These are phyloP conservation scores for Syngnathoides biaculeatus DNA, from an alignment of 2,113 vertebrate species.

Conservation along the genomic window DNA sequence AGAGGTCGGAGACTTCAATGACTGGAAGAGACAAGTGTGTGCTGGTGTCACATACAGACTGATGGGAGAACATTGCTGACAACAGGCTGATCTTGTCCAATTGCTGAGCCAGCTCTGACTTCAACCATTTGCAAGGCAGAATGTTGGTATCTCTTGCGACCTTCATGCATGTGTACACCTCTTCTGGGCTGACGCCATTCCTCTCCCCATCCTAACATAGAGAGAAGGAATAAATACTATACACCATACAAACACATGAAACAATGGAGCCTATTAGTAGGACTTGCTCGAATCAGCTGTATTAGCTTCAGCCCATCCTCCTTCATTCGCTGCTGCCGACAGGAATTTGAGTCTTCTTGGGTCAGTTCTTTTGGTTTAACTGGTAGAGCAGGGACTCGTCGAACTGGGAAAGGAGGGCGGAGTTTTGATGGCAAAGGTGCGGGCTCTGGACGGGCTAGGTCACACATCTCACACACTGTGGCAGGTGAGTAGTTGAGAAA, in stretches of 20 bases:
- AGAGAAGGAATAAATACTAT: not conserved
- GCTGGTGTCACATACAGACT: slow-evolving; percentile 7
- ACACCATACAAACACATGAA: not conserved
- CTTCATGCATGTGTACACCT: slow-evolving; percentile 77
- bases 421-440: slow-evolving; percentile 52
- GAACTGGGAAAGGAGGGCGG: slow-evolving; percentile 59
- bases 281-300: slow-evolving; percentile 76
- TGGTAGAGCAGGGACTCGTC: slow-evolving; percentile 50
- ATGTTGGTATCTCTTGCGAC: slow-evolving; percentile 70
- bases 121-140: slow-evolving; percentile 78
- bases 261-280: not conserved
- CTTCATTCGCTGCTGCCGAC: slow-evolving; percentile 77
- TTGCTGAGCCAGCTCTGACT: slow-evolving; percentile 77
- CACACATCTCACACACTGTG: slow-evolving; percentile 80
- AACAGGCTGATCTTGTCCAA: slow-evolving; percentile 78
- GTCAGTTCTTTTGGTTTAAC: slow-evolving; percentile 49
- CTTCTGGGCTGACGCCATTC: slow-evolving; percentile 63
- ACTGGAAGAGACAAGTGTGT: slow-evolving; percentile 6
- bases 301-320: slow-evolving; percentile 82
- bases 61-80: slow-evolving; percentile 52
- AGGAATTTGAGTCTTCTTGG: slow-evolving; percentile 65
- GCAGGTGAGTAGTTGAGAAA: slow-evolving; percentile 78
- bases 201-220: slow-evolving; percentile 57
- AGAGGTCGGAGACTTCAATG: not conserved
- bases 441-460: slow-evolving; percentile 73